These are phyloP conservation scores for Sarcoramphus papa DNA, from an alignment of 2,797 vertebrate genomes.

Conservation along the genomic window DNA sequence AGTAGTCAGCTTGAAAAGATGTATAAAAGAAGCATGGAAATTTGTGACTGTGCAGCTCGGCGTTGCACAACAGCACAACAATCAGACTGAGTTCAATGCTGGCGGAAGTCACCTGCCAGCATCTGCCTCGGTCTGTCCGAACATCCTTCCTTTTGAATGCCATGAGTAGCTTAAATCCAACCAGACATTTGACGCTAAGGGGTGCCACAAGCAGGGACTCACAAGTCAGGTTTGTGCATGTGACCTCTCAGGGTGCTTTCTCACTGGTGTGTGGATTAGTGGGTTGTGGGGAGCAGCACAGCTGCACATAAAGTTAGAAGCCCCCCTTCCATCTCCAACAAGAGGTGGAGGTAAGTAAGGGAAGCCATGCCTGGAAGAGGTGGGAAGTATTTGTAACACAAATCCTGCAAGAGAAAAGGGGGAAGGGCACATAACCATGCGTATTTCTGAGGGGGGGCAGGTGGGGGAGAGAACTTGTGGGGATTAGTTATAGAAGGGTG, in stretches of 20 bases:
- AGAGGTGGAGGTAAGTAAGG: not conserved
- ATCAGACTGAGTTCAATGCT: not conserved
- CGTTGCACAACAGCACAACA: not conserved
- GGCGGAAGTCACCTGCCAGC: not conserved
- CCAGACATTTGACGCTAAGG: accelerated
- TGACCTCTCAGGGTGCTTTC: accelerated
- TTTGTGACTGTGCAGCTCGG: not conserved
- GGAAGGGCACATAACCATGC: not conserved
- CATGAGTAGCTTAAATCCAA: not conserved
- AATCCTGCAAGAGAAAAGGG: not conserved
- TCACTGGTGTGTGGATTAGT: not conserved
- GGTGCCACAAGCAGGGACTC: not conserved
- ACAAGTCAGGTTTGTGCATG: not conserved
- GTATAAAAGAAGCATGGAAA: not conserved
- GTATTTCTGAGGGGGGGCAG: not conserved
- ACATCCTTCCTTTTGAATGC: not conserved
- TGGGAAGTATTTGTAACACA: not conserved
- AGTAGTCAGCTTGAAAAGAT: not conserved
- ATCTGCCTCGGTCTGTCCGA: not conserved
- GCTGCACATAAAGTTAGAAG: not conserved
- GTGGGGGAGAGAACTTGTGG: not conserved
- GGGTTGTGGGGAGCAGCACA: not conserved
- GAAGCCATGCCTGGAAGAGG: not conserved
- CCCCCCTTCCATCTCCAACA: not conserved
- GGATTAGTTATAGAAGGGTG: not conserved